Conservation (phyloP, 2,797 vertebrate species). For the Epinephelus malabaricus region DNA sequence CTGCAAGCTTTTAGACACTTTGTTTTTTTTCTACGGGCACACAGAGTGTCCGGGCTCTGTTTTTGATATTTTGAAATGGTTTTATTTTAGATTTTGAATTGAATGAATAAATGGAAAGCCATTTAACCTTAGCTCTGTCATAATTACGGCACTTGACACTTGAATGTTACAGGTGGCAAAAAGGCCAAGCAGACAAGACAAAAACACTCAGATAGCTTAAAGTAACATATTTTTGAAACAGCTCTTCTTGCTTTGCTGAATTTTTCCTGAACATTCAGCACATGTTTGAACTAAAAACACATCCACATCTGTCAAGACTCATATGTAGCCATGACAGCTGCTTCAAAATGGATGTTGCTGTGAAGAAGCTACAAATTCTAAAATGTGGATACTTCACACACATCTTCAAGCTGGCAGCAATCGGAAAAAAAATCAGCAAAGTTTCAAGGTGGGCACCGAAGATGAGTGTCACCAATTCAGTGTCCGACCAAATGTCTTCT, state of each 20-base stretch:
- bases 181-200: slow-evolving; percentile 10
- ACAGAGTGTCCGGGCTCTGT: not conserved
- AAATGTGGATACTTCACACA: too few relatives aligned
- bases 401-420: too few relatives aligned
- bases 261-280: not conserved
- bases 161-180: slow-evolving; percentile 4
- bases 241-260: not conserved
- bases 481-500: too few relatives aligned
- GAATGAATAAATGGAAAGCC: slow-evolving; percentile 8
- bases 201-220: not conserved
- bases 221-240: not conserved
- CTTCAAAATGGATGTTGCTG: too few relatives aligned
- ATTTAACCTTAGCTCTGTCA: slow-evolving; percentile 4
- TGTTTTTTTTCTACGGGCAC: not conserved
- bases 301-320: too few relatives aligned
- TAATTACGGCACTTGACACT: slow-evolving; percentile 8
- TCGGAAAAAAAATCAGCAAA: too few relatives aligned
- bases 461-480: too few relatives aligned
- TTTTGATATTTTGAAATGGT: not conserved
- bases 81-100: slow-evolving; percentile 15
- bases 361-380: too few relatives aligned
- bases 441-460: too few relatives aligned
- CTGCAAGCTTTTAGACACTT: not conserved
- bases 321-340: too few relatives aligned
- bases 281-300: not conserved